Percentiles rank a stretch among this genome's conserved stretches.
phyloP scores from a whole-genome alignment of 2,888 invertebrate genomes.

The Ectobius pallidus region DNA sequence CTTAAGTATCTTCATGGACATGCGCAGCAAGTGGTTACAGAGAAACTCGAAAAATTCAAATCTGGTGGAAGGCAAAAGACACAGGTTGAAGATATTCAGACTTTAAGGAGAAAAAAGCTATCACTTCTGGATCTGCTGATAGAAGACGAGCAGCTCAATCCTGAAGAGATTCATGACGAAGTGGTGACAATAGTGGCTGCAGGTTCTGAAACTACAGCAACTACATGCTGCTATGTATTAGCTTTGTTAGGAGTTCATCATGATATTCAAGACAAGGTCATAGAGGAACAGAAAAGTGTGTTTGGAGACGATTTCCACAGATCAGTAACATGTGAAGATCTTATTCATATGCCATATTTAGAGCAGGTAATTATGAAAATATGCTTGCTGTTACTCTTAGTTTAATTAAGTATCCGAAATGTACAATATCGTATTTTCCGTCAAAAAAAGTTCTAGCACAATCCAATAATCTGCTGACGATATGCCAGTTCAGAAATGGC shows the following conservation, averaged over 20 bases:
- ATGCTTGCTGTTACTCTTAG: neutral
- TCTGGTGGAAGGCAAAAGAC: neutral
- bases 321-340: slow-evolving; percentile 40
- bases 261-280: slow-evolving; percentile 41
- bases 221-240: slow-evolving; percentile 32
- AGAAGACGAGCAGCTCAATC: slow-evolving; percentile 22
- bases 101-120: neutral
- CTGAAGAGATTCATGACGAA: slow-evolving; percentile 40
- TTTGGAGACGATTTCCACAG: slow-evolving; percentile 34
- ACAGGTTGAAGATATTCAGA: neutral
- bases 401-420: neutral
- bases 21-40: slow-evolving; percentile 19
- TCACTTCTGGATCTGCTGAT: slow-evolving; percentile 37
- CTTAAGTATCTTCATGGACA: slow-evolving; percentile 21
- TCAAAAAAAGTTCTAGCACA: no score
- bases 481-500: no score
- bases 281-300: slow-evolving; percentile 35
- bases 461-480: no score
- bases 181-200: slow-evolving; percentile 42
- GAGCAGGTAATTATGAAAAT: slow-evolving; percentile 37
- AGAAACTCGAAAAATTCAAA: neutral
- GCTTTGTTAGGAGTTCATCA: slow-evolving; percentile 43
- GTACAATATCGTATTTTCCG: no score
- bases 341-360: slow-evolving; percentile 43
- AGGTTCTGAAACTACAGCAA: slow-evolving; percentile 43